A percentile compares a stretch with the other conserved stretches of the same genome.
Evolutionary conservation across 2,113 vertebrate genomes (phyloP).

Genomic region (Scopus umbretta): DNA sequence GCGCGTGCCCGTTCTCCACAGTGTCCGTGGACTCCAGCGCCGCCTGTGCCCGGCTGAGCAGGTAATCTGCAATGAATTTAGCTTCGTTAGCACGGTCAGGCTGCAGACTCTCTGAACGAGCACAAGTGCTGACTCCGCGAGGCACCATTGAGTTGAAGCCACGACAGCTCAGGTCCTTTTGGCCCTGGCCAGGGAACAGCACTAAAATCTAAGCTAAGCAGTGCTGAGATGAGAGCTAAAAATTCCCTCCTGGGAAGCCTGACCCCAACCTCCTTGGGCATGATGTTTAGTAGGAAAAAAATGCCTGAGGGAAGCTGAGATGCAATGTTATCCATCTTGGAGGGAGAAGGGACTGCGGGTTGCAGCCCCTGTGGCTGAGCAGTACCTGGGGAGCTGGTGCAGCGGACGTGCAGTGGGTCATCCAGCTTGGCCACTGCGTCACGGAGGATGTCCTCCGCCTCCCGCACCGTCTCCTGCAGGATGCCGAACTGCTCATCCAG

Average conservation of each 20-base stretch:
- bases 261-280: accelerated
- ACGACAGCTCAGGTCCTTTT: accelerated
- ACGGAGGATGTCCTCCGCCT: conserved; percentile 84
- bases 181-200: not conserved
- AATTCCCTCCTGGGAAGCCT: not conserved
- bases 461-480: conserved; percentile 79
- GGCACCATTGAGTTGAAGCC: not conserved
- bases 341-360: not conserved
- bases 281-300: not conserved
- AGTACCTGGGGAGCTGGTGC: conserved; percentile 92
- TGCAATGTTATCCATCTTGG: accelerated
- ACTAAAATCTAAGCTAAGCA: not conserved
- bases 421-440: conserved; percentile 87
- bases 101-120: not conserved
- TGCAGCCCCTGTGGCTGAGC: accelerated
- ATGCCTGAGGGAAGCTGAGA: not conserved
- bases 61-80: conserved; percentile 80
- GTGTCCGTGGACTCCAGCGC: conserved; percentile 79
- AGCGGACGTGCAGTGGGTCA: conserved; percentile 89
- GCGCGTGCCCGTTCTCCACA: conserved; percentile 81
- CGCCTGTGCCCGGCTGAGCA: conserved; percentile 84
- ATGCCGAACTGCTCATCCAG: conserved; percentile 87
- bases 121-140: accelerated
- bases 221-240: not conserved
- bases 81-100: accelerated